phyloP scores from a whole-genome alignment of 1,140 invertebrate species.

The Magallana gigas region DNA sequence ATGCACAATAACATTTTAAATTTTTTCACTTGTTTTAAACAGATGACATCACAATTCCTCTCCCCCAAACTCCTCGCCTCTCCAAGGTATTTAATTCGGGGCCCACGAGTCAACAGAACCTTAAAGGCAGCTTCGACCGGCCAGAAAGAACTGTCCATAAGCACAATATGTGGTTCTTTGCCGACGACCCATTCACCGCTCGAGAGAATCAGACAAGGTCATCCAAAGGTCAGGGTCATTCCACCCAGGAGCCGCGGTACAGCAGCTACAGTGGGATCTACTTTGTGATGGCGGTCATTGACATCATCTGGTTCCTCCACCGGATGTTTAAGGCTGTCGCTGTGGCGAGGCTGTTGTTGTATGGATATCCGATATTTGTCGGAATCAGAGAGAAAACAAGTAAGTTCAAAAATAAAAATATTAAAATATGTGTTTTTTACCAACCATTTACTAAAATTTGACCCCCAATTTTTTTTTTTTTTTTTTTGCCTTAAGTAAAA shows the following conservation, averaged over 20 bases:
- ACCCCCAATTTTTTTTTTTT: no score
- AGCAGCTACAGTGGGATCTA: conserved; percentile 61
- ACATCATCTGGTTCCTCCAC: conserved; percentile 66
- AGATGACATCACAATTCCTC: conserved; percentile 40
- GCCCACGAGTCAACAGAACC: neutral
- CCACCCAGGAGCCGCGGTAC: conserved; percentile 3
- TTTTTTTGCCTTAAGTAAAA: no score
- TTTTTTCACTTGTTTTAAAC: neutral
- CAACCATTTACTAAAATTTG: no score
- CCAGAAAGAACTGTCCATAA: conserved; percentile 52
- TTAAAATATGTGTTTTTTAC: no score
- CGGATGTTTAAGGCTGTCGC: conserved; percentile 66
- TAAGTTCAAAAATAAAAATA: neutral
- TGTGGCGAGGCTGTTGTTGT: conserved; percentile 64
- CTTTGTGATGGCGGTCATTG: conserved; percentile 62
- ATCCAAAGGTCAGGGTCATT: neutral
- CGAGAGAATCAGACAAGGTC: conserved; percentile 44
- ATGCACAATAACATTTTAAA: no score
- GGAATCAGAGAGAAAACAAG: conserved; percentile 69
- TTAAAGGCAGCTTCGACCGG: neutral
- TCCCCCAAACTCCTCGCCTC: conserved; percentile 45
- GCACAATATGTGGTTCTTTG: conserved; percentile 67
- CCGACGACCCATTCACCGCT: neutral
- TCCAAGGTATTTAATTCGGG: conserved; percentile 40
- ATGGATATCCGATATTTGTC: conserved; percentile 71